Percentiles rank a stretch among this genome's conserved stretches.
phyloP scores from a whole-genome alignment of 2,113 vertebrate species.

The Hippocampus mohnikei region DNA sequence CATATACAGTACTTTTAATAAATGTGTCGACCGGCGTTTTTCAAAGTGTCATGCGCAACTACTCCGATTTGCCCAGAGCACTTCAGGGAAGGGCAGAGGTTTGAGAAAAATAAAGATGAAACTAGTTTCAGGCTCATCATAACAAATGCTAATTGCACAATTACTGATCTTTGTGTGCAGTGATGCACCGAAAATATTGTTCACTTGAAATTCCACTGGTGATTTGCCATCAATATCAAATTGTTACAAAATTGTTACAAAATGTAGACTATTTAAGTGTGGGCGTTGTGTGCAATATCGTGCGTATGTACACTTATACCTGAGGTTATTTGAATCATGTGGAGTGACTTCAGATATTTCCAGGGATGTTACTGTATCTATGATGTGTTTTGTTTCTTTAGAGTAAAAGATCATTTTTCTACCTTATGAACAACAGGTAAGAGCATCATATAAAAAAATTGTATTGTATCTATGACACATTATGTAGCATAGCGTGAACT shows the following conservation, averaged over 20 bases:
- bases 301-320: background rate
- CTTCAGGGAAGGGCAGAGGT: background rate
- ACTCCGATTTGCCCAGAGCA: background rate
- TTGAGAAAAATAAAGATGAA: background rate
- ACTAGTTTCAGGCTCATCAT: background rate
- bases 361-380: background rate
- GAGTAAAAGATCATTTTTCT: background rate
- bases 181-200: background rate
- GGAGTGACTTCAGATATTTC: background rate
- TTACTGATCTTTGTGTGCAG: too few relatives aligned
- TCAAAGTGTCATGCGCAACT: background rate
- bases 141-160: background rate
- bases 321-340: background rate
- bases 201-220: background rate
- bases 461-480: background rate
- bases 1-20: background rate
- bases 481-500: background rate
- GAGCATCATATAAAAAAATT: background rate
- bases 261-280: too few relatives aligned
- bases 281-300: too few relatives aligned
- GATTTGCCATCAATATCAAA: background rate
- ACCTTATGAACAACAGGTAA: background rate
- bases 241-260: background rate
- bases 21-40: background rate
- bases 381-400: background rate